Conservation (phyloP, 1,140 invertebrate species). For the Hormaphis cornu region DNA sequence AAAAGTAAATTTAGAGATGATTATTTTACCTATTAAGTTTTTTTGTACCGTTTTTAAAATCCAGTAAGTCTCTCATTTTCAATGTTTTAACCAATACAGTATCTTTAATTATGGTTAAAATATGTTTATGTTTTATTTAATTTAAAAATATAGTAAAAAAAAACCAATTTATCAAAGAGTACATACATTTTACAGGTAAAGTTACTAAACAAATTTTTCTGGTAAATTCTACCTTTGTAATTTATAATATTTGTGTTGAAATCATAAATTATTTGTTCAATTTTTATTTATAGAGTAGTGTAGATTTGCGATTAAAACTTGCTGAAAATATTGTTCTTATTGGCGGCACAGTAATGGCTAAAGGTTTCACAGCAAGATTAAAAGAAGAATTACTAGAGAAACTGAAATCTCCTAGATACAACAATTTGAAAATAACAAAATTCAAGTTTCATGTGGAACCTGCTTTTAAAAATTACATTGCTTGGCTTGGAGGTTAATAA, state of each 20-base stretch:
- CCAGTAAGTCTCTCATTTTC: neutral
- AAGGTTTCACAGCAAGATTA: slow-evolving; percentile 67
- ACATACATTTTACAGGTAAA: no score
- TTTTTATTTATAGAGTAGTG: slow-evolving; percentile 52
- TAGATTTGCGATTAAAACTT: slow-evolving; percentile 62
- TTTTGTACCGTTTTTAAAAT: no score
- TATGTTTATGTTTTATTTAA: no score
- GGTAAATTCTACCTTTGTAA: no score
- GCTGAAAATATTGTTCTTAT: slow-evolving; percentile 74
- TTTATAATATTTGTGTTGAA: no score
- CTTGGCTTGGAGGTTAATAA: slow-evolving; percentile 67
- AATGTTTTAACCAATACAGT: neutral
- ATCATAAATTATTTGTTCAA: neutral
- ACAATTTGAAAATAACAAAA: slow-evolving; percentile 53
- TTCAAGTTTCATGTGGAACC: slow-evolving; percentile 71
- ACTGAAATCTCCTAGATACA: slow-evolving; percentile 54
- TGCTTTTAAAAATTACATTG: slow-evolving; percentile 71
- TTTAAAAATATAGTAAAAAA: no score
- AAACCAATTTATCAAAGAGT: no score
- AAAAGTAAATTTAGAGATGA: no score
- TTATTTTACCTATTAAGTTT: no score
- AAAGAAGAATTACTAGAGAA: slow-evolving; percentile 61
- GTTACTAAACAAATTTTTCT: no score
- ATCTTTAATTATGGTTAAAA: no score
- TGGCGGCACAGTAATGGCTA: slow-evolving; percentile 72